These are phyloP conservation scores for Oxystoma pomonae DNA, from an alignment of 2,888 invertebrate species.

Conservation along the genomic window DNA sequence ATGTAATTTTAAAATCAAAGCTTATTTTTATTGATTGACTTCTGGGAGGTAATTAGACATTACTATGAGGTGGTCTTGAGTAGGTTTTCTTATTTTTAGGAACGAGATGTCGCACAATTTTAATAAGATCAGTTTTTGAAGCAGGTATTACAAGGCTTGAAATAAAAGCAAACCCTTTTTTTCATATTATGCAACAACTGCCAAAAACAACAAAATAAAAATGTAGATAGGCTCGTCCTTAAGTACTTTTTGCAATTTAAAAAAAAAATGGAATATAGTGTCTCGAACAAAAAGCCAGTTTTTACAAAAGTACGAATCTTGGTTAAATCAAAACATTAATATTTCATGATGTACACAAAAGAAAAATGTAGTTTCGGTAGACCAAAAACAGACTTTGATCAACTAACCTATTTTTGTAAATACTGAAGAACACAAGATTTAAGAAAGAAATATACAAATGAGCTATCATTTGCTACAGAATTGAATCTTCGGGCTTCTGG, in stretches of 20 bases:
- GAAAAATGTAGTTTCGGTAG: neutral
- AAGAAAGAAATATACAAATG: neutral
- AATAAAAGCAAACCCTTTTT: too few relatives aligned
- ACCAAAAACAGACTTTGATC: neutral
- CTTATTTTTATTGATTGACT: too few relatives aligned
- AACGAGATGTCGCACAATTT: neutral
- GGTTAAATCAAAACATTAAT: neutral
- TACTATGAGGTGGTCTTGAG: too few relatives aligned
- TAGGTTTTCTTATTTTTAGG: neutral
- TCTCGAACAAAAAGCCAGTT: neutral
- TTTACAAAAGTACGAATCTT: too few relatives aligned
- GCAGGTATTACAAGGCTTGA: neutral
- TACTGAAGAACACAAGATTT: too few relatives aligned
- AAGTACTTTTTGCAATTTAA: neutral
- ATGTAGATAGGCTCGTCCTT: too few relatives aligned
- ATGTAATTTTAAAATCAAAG: too few relatives aligned
- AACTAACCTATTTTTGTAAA: neutral
- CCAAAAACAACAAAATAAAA: neutral
- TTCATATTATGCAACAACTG: too few relatives aligned
- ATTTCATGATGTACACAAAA: neutral
- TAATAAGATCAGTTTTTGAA: neutral
- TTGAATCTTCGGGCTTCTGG: too few relatives aligned
- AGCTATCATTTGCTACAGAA: too few relatives aligned
- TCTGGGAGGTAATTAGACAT: too few relatives aligned
- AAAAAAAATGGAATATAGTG: constrained; percentile 1